Evolutionary conservation across 2,888 invertebrate genomes (phyloP), one percentile per base, ranked within the genome.

Genomic region (Synergus umbraculus): DNA sequence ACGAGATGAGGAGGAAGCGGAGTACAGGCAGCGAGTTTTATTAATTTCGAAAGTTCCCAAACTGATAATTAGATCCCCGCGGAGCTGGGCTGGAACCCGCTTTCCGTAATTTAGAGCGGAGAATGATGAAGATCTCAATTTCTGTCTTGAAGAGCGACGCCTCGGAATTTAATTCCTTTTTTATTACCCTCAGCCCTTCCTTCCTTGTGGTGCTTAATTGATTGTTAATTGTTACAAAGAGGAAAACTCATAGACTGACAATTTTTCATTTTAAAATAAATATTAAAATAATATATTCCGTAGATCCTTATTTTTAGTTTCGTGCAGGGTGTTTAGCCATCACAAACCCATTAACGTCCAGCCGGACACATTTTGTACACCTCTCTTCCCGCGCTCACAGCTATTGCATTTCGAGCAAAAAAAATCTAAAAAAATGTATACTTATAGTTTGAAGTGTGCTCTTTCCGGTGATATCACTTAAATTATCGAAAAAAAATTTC

Each of bases 21-120:
- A 76, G 65, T 78, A 60, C 64, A 15, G 76, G 73, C 73, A 43
- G 76, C 82, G 86, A 90, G 88, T 90, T 91, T 91, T 90, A 91
- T 91, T 91, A 91, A 91, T 91, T 90, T 90, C 87, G 83, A 89
- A 90, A 90, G 87, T 91, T 90, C 86, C 84, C 85, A 85, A 89
- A 89, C 90, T 89, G 89, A 90, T 90, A 91, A 91, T 90, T 91
- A 91, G 90, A 91, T 89, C 89, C 88, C 84, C 60, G 78, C 77
- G 58, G 77, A 80, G 78, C 76, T 69, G 78, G 60, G 78, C 69
- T 49, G 49, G 49, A 54, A 73, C 73, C 54, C 73, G 73, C 73
- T 73, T 76, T 64, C 73, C 46, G 76, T 78, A 80, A 81, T 78
- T 82, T 80, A 67, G 79, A 76, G 65, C 64, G 43, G 41, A 73